Conservation (phyloP, 2,797 vertebrate genomes). For the Sebastolobus altivelis region DNA sequence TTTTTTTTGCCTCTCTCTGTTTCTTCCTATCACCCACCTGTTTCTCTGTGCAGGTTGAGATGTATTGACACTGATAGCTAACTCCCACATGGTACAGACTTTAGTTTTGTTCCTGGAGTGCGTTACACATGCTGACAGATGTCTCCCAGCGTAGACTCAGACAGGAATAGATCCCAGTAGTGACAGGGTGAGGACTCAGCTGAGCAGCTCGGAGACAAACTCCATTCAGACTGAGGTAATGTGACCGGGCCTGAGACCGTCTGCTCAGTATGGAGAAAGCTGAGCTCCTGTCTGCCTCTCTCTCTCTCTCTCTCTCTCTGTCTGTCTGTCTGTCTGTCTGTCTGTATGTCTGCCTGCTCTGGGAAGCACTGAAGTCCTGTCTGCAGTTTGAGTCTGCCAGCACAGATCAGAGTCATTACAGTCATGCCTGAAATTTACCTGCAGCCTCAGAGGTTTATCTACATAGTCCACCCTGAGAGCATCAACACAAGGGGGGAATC, state of each 20-base stretch:
- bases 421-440: constrained; percentile 52
- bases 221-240: constrained; percentile 71
- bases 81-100: constrained; percentile 65
- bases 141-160: constrained; percentile 74
- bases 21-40: neutral
- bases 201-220: constrained; percentile 64
- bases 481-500: constrained; percentile 21
- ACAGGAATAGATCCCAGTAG: constrained; percentile 70
- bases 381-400: constrained; percentile 65
- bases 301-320: neutral
- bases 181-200: constrained; percentile 70
- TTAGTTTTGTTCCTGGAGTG: constrained; percentile 73
- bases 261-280: constrained; percentile 51
- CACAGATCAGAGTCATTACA: constrained; percentile 61
- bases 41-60: constrained; percentile 58
- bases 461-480: constrained; percentile 22
- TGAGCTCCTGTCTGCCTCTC: constrained; percentile 26
- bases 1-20: neutral
- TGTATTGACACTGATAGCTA: constrained; percentile 71
- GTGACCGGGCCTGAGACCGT: constrained; percentile 54
- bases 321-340: constrained; percentile 25
- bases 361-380: constrained; percentile 27
- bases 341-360: constrained; percentile 24
- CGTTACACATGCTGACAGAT: constrained; percentile 82
- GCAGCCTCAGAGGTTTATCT: constrained; percentile 51